A percentile compares a stretch with the other conserved stretches of the same genome.
Evolutionary conservation across 2,797 vertebrate species (phyloP).

Genomic region (Silurus lanzhouensis): DNA sequence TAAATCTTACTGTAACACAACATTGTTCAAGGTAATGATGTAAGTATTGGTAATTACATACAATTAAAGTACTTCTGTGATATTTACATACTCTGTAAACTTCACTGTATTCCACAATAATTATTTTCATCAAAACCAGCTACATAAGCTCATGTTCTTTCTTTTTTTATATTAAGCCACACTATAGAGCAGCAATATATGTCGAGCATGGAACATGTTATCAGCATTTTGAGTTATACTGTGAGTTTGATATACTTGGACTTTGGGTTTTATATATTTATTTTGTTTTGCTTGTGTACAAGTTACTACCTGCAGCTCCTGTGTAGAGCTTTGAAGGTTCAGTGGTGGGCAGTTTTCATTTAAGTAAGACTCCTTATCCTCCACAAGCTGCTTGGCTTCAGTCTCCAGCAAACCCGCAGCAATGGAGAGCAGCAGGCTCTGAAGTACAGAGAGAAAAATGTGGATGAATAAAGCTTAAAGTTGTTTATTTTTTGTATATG

Average conservation of each 20-base stretch:
- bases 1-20: background rate
- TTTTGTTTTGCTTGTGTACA: background rate
- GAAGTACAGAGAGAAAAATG: background rate
- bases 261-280: background rate
- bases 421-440: constrained; percentile 70
- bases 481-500: background rate
- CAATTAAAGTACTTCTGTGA: background rate
- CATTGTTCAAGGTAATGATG: background rate
- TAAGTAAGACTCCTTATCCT: constrained; percentile 63
- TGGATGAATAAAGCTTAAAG: background rate
- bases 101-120: background rate
- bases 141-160: background rate
- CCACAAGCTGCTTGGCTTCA: constrained; percentile 51
- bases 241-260: background rate
- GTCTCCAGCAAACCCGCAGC: constrained; percentile 62
- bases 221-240: background rate
- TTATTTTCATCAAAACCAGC: background rate
- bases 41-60: background rate
- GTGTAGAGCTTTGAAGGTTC: constrained; percentile 50
- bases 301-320: constrained; percentile 65
- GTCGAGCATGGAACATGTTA: background rate
- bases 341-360: constrained; percentile 57
- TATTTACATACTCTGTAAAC: background rate
- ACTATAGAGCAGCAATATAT: background rate
- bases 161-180: background rate